phyloP scores from a whole-genome alignment of 2,113 vertebrate species.

The Phodopus roborovskii region DNA sequence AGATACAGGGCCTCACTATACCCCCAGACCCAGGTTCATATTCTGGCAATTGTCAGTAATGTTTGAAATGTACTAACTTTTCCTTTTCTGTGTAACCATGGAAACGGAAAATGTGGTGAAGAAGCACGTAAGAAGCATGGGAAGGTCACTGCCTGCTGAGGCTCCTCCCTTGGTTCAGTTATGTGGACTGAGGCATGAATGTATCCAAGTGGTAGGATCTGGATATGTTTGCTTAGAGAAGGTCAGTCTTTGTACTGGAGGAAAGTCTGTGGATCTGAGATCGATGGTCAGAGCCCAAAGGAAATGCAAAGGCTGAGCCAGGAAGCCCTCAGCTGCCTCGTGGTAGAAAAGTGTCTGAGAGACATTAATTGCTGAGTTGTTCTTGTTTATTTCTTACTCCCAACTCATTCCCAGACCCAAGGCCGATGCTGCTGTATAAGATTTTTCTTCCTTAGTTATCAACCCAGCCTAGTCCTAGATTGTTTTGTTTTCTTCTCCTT shows the following conservation, averaged over 20 bases:
- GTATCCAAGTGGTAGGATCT: background rate
- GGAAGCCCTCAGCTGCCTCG: background rate
- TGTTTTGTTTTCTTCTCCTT: no score
- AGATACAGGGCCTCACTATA: background rate
- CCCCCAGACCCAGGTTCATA: background rate
- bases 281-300: background rate
- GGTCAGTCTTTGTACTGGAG: background rate
- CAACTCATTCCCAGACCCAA: background rate
- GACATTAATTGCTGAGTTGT: background rate
- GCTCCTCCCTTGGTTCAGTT: background rate
- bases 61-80: background rate
- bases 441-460: background rate
- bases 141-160: background rate
- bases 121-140: background rate
- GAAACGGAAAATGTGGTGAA: background rate
- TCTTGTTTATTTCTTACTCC: background rate
- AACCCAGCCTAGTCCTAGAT: background rate
- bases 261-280: background rate
- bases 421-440: background rate
- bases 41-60: background rate
- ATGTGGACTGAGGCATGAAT: background rate
- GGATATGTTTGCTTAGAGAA: background rate
- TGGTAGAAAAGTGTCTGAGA: background rate
- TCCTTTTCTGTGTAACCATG: background rate
- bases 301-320: background rate